phyloP scores from a whole-genome alignment of 2,797 vertebrate species.

The Sardinella longiceps region DNA sequence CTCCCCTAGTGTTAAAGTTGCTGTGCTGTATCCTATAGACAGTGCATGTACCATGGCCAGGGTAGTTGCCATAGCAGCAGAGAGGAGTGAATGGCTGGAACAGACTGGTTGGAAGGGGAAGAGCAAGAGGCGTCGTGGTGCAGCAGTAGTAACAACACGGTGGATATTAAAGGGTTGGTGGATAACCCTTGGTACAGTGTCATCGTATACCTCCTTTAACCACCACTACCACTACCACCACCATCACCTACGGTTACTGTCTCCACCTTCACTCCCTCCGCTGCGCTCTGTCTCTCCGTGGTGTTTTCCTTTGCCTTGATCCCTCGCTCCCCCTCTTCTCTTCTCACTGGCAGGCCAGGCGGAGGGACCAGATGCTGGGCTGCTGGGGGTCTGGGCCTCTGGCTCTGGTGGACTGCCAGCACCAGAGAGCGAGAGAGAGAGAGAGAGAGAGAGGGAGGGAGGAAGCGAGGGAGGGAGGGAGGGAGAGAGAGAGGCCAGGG shows the following conservation, averaged over 20 bases:
- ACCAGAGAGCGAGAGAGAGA: not conserved
- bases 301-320: not conserved
- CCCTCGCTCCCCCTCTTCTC: constrained; percentile 37
- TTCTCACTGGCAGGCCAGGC: constrained; percentile 31
- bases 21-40: constrained; percentile 9
- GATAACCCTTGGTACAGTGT: not conserved
- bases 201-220: not conserved
- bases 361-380: constrained; percentile 44
- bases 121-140: not conserved
- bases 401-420: constrained; percentile 39
- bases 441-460: not conserved
- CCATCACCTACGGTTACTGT: not conserved
- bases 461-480: not conserved
- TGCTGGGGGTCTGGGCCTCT: constrained; percentile 41
- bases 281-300: constrained; percentile 9
- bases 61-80: constrained; percentile 25
- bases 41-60: not conserved
- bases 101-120: not conserved
- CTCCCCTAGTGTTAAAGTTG: not conserved
- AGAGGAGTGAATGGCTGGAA: constrained; percentile 11
- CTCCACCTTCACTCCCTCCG: not conserved
- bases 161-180: not conserved
- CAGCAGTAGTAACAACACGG: not conserved
- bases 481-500: not conserved
- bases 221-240: not conserved